These are phyloP conservation scores for Epinephelus lanceolatus DNA, from an alignment of 2,113 vertebrate species.

Conservation along the genomic window DNA sequence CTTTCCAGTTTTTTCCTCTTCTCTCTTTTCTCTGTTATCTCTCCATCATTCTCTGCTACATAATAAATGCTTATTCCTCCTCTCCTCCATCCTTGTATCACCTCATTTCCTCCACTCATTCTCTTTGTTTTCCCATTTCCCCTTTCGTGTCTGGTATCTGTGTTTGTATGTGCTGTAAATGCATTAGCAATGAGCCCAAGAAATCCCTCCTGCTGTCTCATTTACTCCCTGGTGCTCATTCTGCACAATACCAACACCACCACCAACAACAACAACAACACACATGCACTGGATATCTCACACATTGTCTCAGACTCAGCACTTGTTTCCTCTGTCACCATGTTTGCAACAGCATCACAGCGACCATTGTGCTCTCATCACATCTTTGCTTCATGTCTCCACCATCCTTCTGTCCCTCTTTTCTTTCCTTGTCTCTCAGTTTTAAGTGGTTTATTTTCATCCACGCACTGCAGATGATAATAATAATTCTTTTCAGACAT, in stretches of 20 bases:
- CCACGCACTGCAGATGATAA: background rate
- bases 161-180: constrained; percentile 51
- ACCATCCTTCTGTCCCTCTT: background rate
- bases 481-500: background rate
- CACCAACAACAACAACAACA: background rate
- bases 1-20: constrained; percentile 6
- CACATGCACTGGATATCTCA: background rate
- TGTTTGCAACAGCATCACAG: background rate
- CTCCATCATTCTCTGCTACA: constrained; percentile 63
- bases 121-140: constrained; percentile 64
- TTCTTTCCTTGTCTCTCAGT: background rate
- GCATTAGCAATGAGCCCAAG: constrained; percentile 32
- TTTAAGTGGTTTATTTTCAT: constrained; percentile 13
- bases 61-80: constrained; percentile 48
- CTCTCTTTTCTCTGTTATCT: constrained; percentile 42
- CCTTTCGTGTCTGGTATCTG: constrained; percentile 32
- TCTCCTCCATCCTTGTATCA: background rate
- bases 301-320: background rate
- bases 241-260: background rate
- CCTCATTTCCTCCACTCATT: constrained; percentile 74
- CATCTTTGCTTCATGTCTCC: background rate
- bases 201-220: constrained; percentile 28
- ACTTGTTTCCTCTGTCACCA: constrained; percentile 6
- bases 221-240: constrained; percentile 3
- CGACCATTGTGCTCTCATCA: background rate